These are phyloP conservation scores for Uromys caudimaculatus DNA, from an alignment of 2,797 vertebrate genomes.

Conservation along the genomic window DNA sequence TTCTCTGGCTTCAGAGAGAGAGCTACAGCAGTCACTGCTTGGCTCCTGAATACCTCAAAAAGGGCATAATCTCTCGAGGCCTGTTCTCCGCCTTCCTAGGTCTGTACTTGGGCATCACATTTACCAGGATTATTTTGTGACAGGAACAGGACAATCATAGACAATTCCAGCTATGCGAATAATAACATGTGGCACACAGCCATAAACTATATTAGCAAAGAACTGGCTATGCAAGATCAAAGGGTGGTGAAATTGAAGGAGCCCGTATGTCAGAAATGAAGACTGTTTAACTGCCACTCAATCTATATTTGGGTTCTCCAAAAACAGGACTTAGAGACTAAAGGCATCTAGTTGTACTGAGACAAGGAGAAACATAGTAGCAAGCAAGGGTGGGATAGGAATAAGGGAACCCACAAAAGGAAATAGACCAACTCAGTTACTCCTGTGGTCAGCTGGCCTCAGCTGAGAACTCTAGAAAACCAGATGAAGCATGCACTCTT, in stretches of 20 bases:
- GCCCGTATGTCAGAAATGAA: conserved; percentile 18
- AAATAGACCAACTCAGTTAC: not conserved
- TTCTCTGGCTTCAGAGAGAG: conserved; percentile 22
- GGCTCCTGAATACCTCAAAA: not conserved
- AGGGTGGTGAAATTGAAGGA: not conserved
- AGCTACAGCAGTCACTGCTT: not conserved
- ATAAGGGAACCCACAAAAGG: not conserved
- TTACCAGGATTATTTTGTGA: conserved; percentile 36
- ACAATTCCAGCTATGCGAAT: conserved; percentile 14
- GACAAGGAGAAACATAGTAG: not conserved
- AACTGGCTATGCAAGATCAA: not conserved
- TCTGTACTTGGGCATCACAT: not conserved
- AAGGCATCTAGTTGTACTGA: not conserved
- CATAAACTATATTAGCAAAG: conserved; percentile 3
- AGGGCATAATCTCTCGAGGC: not conserved
- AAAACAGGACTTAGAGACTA: not conserved
- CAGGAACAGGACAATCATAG: not conserved
- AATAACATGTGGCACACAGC: not conserved
- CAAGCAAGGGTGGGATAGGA: not conserved
- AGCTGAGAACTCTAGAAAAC: not conserved
- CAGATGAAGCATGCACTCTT: not conserved
- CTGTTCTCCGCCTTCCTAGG: not conserved
- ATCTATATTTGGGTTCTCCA: not conserved
- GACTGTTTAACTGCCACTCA: not conserved
- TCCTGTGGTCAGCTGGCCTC: not conserved